phyloP scores from a whole-genome alignment of 1,140 invertebrate genomes.

The Cotesia glomerata region DNA sequence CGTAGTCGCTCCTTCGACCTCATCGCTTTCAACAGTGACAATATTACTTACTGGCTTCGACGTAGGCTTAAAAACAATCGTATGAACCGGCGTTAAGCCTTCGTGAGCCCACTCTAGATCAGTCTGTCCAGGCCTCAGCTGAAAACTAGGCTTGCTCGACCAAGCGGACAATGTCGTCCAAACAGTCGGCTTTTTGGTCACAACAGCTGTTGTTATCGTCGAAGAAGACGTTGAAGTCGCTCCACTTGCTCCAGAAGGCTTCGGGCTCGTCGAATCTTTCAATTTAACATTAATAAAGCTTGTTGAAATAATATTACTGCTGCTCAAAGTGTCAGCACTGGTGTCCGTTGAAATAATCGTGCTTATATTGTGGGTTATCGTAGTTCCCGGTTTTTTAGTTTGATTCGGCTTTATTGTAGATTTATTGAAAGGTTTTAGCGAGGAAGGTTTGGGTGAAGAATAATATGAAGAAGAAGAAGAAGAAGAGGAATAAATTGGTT shows the following conservation, averaged over 20 bases:
- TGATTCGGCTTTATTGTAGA: conserved; percentile 37
- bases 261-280: conserved; percentile 47
- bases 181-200: neutral
- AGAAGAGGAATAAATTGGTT: no score
- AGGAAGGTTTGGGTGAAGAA: conserved; percentile 44
- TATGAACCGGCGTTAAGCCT: conserved; percentile 35
- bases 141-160: conserved; percentile 49
- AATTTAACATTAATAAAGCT: conserved; percentile 59
- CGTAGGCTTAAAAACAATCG: conserved; percentile 41
- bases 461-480: conserved; percentile 6
- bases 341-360: conserved; percentile 52
- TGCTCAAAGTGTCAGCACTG: conserved; percentile 36
- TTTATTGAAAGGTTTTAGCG: conserved; percentile 43
- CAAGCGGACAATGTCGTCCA: conserved; percentile 54
- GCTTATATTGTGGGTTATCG: conserved; percentile 60
- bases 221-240: conserved; percentile 18
- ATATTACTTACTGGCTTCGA: conserved; percentile 4
- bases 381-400: conserved; percentile 54
- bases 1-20: conserved; percentile 64
- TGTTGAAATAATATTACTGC: conserved; percentile 54
- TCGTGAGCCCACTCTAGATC: conserved; percentile 29
- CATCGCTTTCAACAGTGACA: conserved; percentile 38
- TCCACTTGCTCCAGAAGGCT: conserved; percentile 25
- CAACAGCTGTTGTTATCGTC: conserved; percentile 43
- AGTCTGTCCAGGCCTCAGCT: conserved; percentile 44